Evolutionary conservation across 2,888 invertebrate genomes (phyloP).

Genomic region (Aspidiotus destructor): DNA sequence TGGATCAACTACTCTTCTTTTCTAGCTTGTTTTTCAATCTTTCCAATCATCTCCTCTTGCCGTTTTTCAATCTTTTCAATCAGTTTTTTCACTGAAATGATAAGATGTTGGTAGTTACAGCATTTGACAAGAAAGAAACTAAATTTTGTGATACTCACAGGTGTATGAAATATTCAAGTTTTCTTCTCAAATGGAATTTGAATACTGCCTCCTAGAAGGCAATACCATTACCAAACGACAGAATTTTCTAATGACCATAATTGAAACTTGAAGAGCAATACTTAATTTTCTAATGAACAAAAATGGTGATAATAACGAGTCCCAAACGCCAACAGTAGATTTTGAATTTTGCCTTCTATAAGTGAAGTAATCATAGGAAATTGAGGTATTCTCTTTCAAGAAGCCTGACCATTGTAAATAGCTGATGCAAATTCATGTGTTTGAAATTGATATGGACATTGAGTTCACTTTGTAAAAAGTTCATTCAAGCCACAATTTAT

Average conservation of each 20-base stretch:
- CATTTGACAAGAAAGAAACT: neutral
- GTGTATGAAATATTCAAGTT: neutral
- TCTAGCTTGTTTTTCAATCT: neutral
- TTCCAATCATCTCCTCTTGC: neutral
- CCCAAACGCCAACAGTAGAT: slow-evolving; percentile 1
- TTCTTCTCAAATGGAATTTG: neutral
- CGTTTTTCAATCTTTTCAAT: neutral
- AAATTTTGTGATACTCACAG: neutral
- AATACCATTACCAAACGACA: neutral
- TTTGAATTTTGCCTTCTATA: too few species aligned
- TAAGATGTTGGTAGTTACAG: slow-evolving; percentile 4
- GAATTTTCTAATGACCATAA: neutral
- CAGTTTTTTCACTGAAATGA: neutral
- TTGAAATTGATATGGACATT: too few species aligned
- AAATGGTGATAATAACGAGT: neutral
- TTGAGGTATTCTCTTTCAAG: too few species aligned
- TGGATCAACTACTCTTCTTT: neutral
- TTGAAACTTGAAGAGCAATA: neutral
- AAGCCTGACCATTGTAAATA: too few species aligned
- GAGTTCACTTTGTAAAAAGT: too few species aligned
- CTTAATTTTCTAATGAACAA: too few species aligned
- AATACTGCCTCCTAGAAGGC: neutral
- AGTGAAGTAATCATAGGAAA: too few species aligned
- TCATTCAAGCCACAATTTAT: too few species aligned
- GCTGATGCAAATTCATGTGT: too few species aligned